phyloP scores from a whole-genome alignment of 2,797 vertebrate species.

The Diplodus puntazzo region DNA sequence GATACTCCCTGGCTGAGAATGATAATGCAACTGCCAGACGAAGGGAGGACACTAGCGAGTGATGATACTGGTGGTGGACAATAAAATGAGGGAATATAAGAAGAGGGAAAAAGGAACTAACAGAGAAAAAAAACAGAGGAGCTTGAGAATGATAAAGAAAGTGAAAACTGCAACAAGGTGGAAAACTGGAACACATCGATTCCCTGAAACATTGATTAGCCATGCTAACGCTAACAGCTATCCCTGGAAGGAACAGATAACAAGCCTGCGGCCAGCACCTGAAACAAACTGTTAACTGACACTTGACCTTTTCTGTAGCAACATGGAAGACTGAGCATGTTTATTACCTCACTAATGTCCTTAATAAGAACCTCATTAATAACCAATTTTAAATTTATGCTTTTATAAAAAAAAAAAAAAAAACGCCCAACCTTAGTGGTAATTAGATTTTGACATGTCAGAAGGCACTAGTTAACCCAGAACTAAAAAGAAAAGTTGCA shows the following conservation, averaged over 20 bases:
- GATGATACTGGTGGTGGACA: background rate
- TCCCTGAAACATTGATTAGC: constrained; percentile 44
- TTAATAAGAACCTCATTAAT: background rate
- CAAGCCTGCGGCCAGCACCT: background rate
- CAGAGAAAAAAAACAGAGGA: background rate
- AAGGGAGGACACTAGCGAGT: background rate
- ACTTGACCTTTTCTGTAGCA: constrained; percentile 15
- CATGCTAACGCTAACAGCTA: constrained; percentile 8
- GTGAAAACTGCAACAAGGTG: constrained; percentile 19
- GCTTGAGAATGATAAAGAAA: background rate
- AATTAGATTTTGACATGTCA: background rate
- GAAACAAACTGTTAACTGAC: background rate
- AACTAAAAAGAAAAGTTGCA: too few species aligned
- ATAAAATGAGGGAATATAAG: background rate
- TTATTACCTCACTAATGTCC: background rate
- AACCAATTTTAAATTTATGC: too few species aligned
- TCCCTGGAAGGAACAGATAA: background rate
- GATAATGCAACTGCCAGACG: constrained; percentile 30
- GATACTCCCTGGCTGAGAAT: constrained; percentile 30
- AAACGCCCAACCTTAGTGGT: background rate
- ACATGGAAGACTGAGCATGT: background rate
- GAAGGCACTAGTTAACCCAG: too few species aligned
- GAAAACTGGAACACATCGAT: constrained; percentile 37
- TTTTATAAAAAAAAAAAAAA: background rate
- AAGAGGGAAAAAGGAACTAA: background rate